Evolutionary conservation across 2,113 vertebrate species (phyloP), one percentile per base, ranked within the genome.

Genomic region (human): DNA sequence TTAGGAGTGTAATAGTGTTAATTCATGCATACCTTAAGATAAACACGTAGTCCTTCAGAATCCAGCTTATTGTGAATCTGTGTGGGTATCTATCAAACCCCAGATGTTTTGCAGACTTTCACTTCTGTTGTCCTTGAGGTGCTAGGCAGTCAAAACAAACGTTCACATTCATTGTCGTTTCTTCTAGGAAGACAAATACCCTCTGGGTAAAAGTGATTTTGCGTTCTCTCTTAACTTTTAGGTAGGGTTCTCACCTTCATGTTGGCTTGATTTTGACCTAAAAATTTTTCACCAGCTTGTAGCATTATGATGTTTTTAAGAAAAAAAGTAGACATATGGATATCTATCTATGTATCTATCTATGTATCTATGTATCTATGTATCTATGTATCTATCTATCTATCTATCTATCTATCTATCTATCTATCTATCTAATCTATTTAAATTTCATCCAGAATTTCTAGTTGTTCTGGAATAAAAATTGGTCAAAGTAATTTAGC

Each of bases 391-490:
- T 64, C 23, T 59, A 59, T 59, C 1, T 55, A 20, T 64, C 23
- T 59, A 59, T 59, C 1, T 59, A 20, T 64, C 23, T 59, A 59
- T 59, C 45, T 61, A 16, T 66, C 38, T 38, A 38, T 38, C 38
- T 38, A 38, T 38, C 38, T 38, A 38, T 38, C 38, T 38, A 38
- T 38, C 38, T 38, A 38, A 38, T 59, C 30, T 66, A 32, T 70
- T 80, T 68, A 90, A 57, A 70, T 83, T 82, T 94, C 6, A 84
- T 40, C 2, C 57, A 90, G 25, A 73, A 92, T 80, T 89, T 16
- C 85, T 70, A 83, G 35, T 89, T 87, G 48, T 73, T 14, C 17
- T 97, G 64, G 95, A 96, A 59, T 13, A 94, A 88, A 27, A 9
- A 92, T 82, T 52, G 45, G 13, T 72, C 25, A 78, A 93, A 75